Evolutionary conservation across 2,797 vertebrate genomes (phyloP).

Genomic region (Betta splendens): DNA sequence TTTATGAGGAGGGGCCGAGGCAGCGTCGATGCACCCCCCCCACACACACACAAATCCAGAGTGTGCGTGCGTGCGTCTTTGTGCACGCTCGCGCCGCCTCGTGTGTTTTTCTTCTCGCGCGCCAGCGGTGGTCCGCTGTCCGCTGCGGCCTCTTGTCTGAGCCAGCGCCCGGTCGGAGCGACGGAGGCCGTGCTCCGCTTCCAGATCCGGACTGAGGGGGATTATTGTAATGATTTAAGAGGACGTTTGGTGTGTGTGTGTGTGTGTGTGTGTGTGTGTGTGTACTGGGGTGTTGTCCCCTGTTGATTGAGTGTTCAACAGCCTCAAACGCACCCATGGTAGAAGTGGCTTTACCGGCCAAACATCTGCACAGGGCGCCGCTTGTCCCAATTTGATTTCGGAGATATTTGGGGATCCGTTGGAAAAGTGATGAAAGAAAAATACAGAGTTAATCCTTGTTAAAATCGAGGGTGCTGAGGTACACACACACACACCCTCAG

Average conservation of each 20-base stretch:
- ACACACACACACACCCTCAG: conserved; percentile 47
- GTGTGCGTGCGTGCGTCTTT: conserved; percentile 29
- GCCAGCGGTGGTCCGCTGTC: conserved; percentile 58
- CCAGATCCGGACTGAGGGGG: conserved; percentile 64
- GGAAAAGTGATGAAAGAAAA: conserved; percentile 80
- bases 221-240: conserved; percentile 71
- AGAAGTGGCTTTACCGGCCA: conserved; percentile 65
- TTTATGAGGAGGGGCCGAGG: conserved; percentile 61
- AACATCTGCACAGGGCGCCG: conserved; percentile 79
- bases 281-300: conserved; percentile 64
- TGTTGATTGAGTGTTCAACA: conserved; percentile 69
- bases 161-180: conserved; percentile 56
- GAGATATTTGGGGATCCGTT: conserved; percentile 76
- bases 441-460: conserved; percentile 79
- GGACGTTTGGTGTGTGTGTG: conserved; percentile 29
- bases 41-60: too few species aligned
- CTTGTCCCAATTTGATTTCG: conserved; percentile 78
- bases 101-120: conserved; percentile 35
- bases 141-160: conserved; percentile 58
- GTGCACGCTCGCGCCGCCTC: conserved; percentile 20
- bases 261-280: conserved; percentile 29
- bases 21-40: conserved; percentile 28
- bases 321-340: conserved; percentile 59
- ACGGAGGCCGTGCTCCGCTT: conserved; percentile 45
- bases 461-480: conserved; percentile 58